A percentile compares a stretch with the other conserved stretches of the same genome.
Evolutionary conservation across 2,888 invertebrate species (phyloP).

Genomic region (Dryadula phaetusa): DNA sequence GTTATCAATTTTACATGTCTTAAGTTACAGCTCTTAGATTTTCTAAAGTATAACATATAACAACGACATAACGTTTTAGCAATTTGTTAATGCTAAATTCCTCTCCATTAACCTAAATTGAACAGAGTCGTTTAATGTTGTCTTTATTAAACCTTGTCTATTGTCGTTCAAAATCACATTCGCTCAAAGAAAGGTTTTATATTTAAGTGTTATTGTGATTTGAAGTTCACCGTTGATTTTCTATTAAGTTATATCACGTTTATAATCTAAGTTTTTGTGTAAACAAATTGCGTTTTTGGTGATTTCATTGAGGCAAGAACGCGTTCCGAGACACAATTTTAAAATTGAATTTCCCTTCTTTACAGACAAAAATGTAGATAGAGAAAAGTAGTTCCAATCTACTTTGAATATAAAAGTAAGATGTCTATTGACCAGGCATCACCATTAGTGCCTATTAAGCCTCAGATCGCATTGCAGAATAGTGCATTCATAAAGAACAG

Average conservation of each 20-base stretch:
- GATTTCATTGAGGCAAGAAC: conserved; percentile 48
- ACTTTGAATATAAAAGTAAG: conserved; percentile 67
- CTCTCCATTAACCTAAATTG: conserved; percentile 72
- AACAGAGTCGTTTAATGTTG: conserved; percentile 59
- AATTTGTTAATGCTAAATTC: conserved; percentile 48
- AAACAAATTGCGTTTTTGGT: conserved; percentile 60
- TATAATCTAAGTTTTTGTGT: conserved; percentile 24
- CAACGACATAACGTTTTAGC: neutral
- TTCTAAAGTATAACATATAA: neutral
- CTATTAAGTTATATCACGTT: conserved; percentile 26
- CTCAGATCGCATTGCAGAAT: conserved; percentile 77
- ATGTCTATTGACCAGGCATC: conserved; percentile 83
- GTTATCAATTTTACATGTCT: neutral
- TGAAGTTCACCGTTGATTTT: conserved; percentile 48
- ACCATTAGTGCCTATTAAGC: conserved; percentile 81
- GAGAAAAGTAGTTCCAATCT: conserved; percentile 65
- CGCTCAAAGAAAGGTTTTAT: conserved; percentile 55
- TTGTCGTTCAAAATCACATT: conserved; percentile 54
- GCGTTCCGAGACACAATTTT: conserved; percentile 21
- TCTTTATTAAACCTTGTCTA: conserved; percentile 62
- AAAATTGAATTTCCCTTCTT: conserved; percentile 52
- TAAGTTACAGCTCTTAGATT: neutral
- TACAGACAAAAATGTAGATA: conserved; percentile 82
- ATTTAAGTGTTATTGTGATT: conserved; percentile 52
- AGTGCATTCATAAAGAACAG: conserved; percentile 81